Evolutionary conservation across 1,140 invertebrate genomes (phyloP), one percentile per base, ranked within the genome.

Genomic region (Drosophila albomicans): DNA sequence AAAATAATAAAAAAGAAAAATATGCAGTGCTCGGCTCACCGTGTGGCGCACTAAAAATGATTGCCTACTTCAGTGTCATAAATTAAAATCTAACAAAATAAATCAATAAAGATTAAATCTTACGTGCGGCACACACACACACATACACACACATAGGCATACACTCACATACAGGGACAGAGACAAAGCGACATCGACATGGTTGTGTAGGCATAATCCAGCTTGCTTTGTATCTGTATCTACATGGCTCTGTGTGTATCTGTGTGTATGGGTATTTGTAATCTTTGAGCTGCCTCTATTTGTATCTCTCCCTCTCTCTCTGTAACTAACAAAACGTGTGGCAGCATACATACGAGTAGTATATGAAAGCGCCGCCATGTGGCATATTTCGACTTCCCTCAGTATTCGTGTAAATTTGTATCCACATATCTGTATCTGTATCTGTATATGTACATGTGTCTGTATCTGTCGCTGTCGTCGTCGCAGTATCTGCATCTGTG

Each of bases 21-120:
- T 41, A 68, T 68, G 71, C 65, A 74, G n/a, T 70, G 38, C 41
- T 69, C 35, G 35, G 46, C 28, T 49, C 48, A 16, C 56, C 46
- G 67, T 38, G 46, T 71, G 51, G 68, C 43, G 57, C 48, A 78
- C 61, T 81, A 74, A 85, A 85, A 89, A 81, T 85, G 65, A 89
- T 89, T 85, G 81, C 85, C 85, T 89, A 89, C 81, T 81, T 84
- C 75, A 67, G 71, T 70, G 85, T 89, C 85, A 89, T 89, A 89
- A 89, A 89, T 89, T 89, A 89, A 89, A 89, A 89, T 89, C 85
- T 85, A 89, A 89, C 85, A 81, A 89, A 89, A 89, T 89, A 89
- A 89, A 89, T 89, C 85, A 89, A 89, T 89, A 89, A 89, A 89
- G 85, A 89, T 89, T 89, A 89, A 89, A 89, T 89, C 85, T 88